A percentile compares a stretch with the other conserved stretches of the same genome.
Conservation (phyloP, 2,797 vertebrate species). For the Syngnathus rostellatus region DNA sequence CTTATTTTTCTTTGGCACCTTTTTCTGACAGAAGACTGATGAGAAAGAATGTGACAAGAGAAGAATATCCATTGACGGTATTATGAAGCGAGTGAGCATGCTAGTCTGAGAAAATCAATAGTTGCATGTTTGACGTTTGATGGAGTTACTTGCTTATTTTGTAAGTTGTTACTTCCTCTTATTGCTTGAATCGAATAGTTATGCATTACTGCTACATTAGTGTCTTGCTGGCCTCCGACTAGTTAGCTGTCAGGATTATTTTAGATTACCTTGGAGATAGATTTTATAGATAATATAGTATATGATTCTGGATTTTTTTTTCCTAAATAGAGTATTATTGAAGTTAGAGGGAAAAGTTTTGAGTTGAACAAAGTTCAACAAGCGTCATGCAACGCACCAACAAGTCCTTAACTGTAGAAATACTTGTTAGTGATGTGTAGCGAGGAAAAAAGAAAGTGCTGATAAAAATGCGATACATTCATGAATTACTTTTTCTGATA, state of each 20-base stretch:
- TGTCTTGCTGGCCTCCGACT: too few species aligned
- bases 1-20: background rate
- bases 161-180: background rate
- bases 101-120: background rate
- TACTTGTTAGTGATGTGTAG: background rate
- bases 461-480: slow-evolving; percentile 8
- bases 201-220: too few species aligned
- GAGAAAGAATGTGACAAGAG: background rate
- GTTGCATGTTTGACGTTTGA: background rate
- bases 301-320: background rate
- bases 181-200: background rate
- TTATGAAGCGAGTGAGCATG: background rate
- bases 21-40: background rate
- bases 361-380: too few species aligned
- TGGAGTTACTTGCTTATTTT: background rate
- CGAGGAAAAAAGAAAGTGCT: background rate
- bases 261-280: too few species aligned
- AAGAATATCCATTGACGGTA: background rate
- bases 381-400: too few species aligned
- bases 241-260: too few species aligned
- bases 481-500: slow-evolving; percentile 23
- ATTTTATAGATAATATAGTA: background rate
- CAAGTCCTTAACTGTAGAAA: too few species aligned
- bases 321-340: too few species aligned
- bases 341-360: too few species aligned